These are phyloP conservation scores for Malachius bipustulatus DNA, from an alignment of 2,888 invertebrate species.

Conservation along the genomic window DNA sequence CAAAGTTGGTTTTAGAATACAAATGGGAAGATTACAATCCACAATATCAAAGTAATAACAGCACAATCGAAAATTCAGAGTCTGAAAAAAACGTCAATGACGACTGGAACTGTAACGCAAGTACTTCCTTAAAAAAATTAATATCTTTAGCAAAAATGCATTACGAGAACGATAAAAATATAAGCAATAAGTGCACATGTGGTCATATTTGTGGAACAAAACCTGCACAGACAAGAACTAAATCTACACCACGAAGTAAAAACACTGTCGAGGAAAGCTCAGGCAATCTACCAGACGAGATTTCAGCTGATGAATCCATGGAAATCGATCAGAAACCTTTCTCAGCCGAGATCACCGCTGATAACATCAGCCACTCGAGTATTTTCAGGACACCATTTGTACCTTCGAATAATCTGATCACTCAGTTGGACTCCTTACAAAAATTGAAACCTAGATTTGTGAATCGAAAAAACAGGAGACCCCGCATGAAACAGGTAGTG, in stretches of 20 bases:
- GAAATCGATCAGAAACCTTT: not conserved
- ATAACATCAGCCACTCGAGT: too few species aligned
- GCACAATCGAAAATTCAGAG: not conserved
- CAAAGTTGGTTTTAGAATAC: slow-evolving; percentile 65
- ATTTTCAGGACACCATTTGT: not conserved
- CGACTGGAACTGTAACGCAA: slow-evolving; percentile 9
- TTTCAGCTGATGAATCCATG: too few species aligned
- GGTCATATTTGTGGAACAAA: slow-evolving; percentile 45
- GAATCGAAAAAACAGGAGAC: slow-evolving; percentile 35
- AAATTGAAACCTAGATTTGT: slow-evolving; percentile 34
- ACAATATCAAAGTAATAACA: not conserved
- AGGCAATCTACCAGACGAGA: not conserved
- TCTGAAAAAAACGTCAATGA: not conserved
- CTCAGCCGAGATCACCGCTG: too few species aligned
- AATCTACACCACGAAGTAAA: slow-evolving; percentile 10
- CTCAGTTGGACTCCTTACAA: slow-evolving; percentile 22
- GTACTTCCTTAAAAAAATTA: slow-evolving; percentile 40
- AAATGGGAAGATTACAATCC: slow-evolving; percentile 51
- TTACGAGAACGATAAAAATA: slow-evolving; percentile 33
- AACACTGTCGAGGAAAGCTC: slow-evolving; percentile 6
- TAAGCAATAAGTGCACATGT: slow-evolving; percentile 44
- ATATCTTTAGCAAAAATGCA: slow-evolving; percentile 43
- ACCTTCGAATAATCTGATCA: slow-evolving; percentile 10
- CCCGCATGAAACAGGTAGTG: slow-evolving; percentile 49
- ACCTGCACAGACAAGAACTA: too few species aligned